A percentile compares a stretch with the other conserved stretches of the same genome.
Evolutionary conservation across 1,140 invertebrate species (phyloP).

Genomic region (Drosophila dunni): DNA sequence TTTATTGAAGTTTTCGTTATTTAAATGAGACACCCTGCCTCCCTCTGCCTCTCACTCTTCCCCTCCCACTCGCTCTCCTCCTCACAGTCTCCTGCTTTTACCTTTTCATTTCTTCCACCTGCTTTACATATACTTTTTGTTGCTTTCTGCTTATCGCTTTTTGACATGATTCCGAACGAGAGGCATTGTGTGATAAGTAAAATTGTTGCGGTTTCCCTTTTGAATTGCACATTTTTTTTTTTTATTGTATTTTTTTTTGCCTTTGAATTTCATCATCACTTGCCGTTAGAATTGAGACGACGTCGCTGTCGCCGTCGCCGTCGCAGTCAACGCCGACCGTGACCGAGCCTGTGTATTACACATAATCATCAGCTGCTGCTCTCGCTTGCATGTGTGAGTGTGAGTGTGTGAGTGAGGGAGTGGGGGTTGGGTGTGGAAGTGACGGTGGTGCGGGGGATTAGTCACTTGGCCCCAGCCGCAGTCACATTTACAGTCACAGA

Average conservation of each 20-base stretch:
- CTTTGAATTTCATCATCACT: conserved; percentile 45
- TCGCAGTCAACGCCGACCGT: conserved; percentile 20
- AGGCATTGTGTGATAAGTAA: conserved; percentile 15
- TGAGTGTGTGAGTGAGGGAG: conserved; percentile 7
- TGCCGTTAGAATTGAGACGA: conserved; percentile 12
- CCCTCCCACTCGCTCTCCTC: background rate
- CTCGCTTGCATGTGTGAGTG: conserved; percentile 7
- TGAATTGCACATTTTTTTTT: conserved; percentile 20
- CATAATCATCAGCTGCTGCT: background rate
- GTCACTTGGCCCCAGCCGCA: conserved; percentile 32
- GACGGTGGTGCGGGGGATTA: conserved; percentile 31
- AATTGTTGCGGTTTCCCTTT: conserved; percentile 39
- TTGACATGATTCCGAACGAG: conserved; percentile 17
- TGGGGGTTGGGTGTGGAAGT: no score
- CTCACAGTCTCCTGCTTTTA: background rate
- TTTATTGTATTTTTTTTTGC: conserved; percentile 1
- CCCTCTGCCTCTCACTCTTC: no score
- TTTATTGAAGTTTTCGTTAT: background rate
- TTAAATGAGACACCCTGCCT: background rate
- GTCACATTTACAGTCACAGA: conserved; percentile 50
- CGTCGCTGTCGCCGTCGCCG: background rate
- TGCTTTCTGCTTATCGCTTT: conserved; percentile 31
- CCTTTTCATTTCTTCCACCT: background rate
- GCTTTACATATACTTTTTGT: conserved; percentile 17
- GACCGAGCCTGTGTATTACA: conserved; percentile 30